Base-by-base conservation (phyloP, 2,797 vertebrate genomes). In the Fratercula arctica region DNA sequence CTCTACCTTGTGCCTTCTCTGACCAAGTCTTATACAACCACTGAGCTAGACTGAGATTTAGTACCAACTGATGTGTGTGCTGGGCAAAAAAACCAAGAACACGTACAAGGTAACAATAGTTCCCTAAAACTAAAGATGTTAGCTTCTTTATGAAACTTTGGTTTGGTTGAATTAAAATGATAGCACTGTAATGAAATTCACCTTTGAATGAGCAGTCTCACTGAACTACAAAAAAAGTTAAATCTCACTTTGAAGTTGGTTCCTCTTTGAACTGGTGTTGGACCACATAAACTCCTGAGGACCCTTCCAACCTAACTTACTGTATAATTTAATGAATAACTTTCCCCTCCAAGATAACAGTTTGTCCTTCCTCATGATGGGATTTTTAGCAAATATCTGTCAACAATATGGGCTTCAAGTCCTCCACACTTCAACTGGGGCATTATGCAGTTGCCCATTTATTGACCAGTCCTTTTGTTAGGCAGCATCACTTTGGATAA, bases 11-110 rank as follows among this genome's bases (percentile, higher is more conserved):
- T 24, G 19, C 24, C 9, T 85, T 63, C 50, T 50, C 59, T 29
- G n/a, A 51, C 11, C 6, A 5, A 64, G 37, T 16, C 25, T 53
- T 24, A 9, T 0, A 51, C 1, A 1, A 67, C 6, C n/a, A 54
- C 28, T 23, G 39, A 87, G 12, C 17, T n/a, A 82, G 29, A n/a
- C 33, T 48, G 56, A 83, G 21, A 89, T 28, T 77, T 14, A 67
- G 28, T 26, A n/a, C 17, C 29, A 83, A 33, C 3, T 48, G 41
- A 75, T 4, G 15, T 5, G 6, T 51, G 66, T 0, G 1, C 29
- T 20, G 53, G 1, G 4, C 10, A 7, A 67, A 74, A 31, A 21
- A 39, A 7, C 3, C 4, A 19, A 45, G 6, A 48, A 39, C 29
- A 53, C 6, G 23, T 4, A 3, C 4, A 4, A 88, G 17, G 23